These are phyloP conservation scores for Champsocephalus esox DNA, from an alignment of 2,797 vertebrate genomes.

Conservation along the genomic window DNA sequence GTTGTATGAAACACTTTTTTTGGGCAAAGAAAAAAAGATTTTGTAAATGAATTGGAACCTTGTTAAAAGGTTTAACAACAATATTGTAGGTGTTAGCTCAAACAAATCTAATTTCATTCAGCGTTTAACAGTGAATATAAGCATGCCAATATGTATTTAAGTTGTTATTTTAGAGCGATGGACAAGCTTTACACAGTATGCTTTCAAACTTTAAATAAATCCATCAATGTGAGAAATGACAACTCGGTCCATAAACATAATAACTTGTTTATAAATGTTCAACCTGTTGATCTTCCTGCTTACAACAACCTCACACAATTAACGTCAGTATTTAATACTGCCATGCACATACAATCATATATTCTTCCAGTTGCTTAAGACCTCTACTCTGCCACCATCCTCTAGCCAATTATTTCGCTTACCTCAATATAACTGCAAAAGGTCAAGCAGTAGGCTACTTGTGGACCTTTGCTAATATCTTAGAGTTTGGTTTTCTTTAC, in stretches of 20 bases:
- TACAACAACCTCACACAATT: not conserved
- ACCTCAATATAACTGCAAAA: not conserved
- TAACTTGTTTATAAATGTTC: not conserved
- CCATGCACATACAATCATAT: not conserved
- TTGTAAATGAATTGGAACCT: too few species aligned
- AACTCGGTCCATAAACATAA: not conserved
- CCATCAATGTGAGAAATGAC: too few species aligned
- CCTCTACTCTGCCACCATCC: not conserved
- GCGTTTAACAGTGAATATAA: not conserved
- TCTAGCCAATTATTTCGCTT: not conserved
- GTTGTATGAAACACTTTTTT: too few species aligned
- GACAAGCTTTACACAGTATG: not conserved
- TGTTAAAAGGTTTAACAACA: too few species aligned
- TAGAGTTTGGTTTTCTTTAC: not conserved
- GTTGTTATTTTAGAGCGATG: not conserved
- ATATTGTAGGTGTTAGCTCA: too few species aligned
- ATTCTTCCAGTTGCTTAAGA: not conserved
- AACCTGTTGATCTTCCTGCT: conserved; percentile 2
- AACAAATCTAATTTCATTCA: not conserved
- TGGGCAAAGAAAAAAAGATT: too few species aligned
- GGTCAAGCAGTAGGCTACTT: not conserved
- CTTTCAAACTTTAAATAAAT: not conserved
- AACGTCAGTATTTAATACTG: not conserved
- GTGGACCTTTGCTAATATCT: not conserved
- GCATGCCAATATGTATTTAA: not conserved